phyloP scores from a whole-genome alignment of 2,888 invertebrate species.

The Pogonocherus hispidulus region DNA sequence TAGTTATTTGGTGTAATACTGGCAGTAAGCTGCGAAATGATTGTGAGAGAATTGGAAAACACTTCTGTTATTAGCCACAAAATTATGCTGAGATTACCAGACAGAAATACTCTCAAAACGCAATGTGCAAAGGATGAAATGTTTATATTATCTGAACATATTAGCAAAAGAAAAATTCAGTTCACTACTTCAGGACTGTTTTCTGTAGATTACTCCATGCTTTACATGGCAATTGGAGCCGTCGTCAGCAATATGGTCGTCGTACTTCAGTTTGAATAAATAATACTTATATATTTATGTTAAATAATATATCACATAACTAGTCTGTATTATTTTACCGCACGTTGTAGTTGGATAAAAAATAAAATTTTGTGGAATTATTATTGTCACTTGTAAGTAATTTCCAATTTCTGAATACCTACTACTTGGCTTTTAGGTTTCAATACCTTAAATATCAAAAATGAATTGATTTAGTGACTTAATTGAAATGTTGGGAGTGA shows the following conservation, averaged over 20 bases:
- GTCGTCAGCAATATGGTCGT: conserved; percentile 14
- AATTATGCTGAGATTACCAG: not conserved
- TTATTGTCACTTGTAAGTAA: too few relatives aligned
- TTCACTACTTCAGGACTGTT: conserved; percentile 15
- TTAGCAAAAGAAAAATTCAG: conserved; percentile 2
- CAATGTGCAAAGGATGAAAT: not conserved
- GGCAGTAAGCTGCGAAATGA: not conserved
- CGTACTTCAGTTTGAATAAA: conserved; percentile 11
- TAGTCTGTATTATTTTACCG: too few relatives aligned
- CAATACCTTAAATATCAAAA: too few relatives aligned
- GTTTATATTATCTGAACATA: not conserved
- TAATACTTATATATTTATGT: too few relatives aligned
- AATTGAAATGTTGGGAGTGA: too few relatives aligned
- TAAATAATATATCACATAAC: too few relatives aligned
- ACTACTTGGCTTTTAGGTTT: too few relatives aligned
- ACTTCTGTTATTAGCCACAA: conserved; percentile 12
- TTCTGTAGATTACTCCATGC: conserved; percentile 3
- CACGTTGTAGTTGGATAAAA: too few relatives aligned
- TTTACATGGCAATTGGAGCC: not conserved
- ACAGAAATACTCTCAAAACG: not conserved
- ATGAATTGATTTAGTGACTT: too few relatives aligned
- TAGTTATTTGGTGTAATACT: conserved; percentile 6
- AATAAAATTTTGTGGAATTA: too few relatives aligned
- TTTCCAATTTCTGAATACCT: too few relatives aligned
- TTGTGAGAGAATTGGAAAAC: not conserved